Evolutionary conservation across 1,140 invertebrate species (phyloP).

Genomic region (Diachasmimorpha longicaudata): DNA sequence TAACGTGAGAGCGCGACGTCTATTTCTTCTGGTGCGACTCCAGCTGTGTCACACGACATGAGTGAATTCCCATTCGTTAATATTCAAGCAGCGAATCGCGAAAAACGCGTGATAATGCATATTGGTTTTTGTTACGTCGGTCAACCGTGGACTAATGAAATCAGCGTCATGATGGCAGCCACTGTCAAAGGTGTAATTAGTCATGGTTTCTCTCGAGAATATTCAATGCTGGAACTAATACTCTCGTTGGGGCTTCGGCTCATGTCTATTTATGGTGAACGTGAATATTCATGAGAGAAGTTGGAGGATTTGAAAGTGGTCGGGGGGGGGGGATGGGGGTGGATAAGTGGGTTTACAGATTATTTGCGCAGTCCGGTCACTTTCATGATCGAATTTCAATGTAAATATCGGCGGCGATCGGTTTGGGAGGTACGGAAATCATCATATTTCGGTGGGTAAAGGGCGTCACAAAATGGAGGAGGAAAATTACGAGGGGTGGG

Average conservation of each 20-base stretch:
- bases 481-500: too few relatives aligned
- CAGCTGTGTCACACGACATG: too few relatives aligned
- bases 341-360: background rate
- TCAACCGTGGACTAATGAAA: background rate
- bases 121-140: too few relatives aligned
- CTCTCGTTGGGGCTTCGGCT: background rate
- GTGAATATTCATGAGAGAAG: background rate
- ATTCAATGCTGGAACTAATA: background rate
- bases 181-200: background rate
- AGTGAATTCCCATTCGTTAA: too few relatives aligned
- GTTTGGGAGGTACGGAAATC: too few relatives aligned
- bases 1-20: slow-evolving; percentile 14
- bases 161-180: background rate
- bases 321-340: background rate
- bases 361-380: background rate
- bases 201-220: background rate
- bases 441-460: too few relatives aligned
- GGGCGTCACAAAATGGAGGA: too few relatives aligned
- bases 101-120: too few relatives aligned
- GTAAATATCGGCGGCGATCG: too few relatives aligned
- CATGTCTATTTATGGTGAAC: background rate
- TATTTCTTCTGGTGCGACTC: background rate
- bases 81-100: too few relatives aligned
- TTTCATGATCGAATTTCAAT: background rate
- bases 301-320: background rate